phyloP scores from a whole-genome alignment of 37 sponge, comb jelly and placozoan species.

The Lycopodina hypogea region DNA sequence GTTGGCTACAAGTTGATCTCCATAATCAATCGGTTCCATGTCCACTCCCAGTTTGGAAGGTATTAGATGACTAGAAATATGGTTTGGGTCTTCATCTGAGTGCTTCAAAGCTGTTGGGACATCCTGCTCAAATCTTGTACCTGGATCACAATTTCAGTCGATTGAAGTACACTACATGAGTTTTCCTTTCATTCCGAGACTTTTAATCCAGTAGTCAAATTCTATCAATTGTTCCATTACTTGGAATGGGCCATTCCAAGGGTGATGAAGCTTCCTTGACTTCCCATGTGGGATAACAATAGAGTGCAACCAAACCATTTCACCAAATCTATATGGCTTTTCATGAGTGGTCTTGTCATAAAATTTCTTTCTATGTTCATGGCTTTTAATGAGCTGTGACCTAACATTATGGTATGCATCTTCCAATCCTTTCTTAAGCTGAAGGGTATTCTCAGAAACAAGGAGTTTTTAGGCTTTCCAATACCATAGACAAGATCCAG shows the following conservation, averaged over 20 bases:
- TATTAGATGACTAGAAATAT: background rate
- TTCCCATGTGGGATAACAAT: constrained; percentile 28
- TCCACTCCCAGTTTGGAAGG: too few species aligned
- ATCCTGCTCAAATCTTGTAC: background rate
- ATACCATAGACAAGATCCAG: too few species aligned
- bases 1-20: too few species aligned
- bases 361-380: constrained; percentile 1
- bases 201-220: too few species aligned
- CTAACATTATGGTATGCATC: too few species aligned
- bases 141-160: too few species aligned
- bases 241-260: too few species aligned
- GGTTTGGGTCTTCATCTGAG: too few species aligned
- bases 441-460: constrained; percentile 30
- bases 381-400: background rate
- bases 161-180: constrained; percentile 33
- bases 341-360: constrained; percentile 43
- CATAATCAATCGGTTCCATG: too few species aligned
- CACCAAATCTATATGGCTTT: constrained; percentile 39
- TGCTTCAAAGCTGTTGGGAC: background rate
- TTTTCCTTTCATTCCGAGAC: background rate
- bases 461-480: background rate
- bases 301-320: constrained; percentile 53
- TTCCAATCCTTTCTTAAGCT: too few species aligned
- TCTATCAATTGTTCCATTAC: too few species aligned
- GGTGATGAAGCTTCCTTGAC: constrained; percentile 39